Conservation (phyloP, 2,797 vertebrate genomes). For the Amblyopsis hoosieri region DNA sequence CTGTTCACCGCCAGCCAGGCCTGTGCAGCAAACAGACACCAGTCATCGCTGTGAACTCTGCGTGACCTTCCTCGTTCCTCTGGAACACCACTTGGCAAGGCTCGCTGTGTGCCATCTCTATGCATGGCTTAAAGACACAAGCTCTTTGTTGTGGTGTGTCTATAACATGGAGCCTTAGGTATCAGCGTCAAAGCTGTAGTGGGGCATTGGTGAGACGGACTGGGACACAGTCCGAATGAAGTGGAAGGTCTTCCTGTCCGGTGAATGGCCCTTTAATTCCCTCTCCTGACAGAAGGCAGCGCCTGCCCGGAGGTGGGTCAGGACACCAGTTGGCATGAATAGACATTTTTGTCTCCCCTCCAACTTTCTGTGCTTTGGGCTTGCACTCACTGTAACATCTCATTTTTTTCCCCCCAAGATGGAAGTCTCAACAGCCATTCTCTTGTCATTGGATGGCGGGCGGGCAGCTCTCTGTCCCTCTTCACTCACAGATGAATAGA, state of each 20-base stretch:
- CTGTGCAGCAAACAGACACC: constrained; percentile 68
- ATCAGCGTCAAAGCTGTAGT: no score
- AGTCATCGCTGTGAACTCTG: constrained; percentile 90
- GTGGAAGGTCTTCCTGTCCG: constrained; percentile 52
- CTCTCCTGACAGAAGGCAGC: constrained; percentile 72
- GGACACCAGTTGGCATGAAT: constrained; percentile 77
- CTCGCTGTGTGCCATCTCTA: constrained; percentile 74
- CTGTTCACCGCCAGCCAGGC: constrained; percentile 35
- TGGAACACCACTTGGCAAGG: constrained; percentile 70
- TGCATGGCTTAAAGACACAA: constrained; percentile 71
- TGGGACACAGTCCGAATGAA: constrained; percentile 30
- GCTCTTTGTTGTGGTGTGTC: not conserved
- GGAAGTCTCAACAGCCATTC: constrained; percentile 72
- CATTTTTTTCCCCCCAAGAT: constrained; percentile 58
- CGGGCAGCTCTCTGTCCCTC: constrained; percentile 63
- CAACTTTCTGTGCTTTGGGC: constrained; percentile 71
- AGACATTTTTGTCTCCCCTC: constrained; percentile 78
- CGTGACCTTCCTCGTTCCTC: constrained; percentile 82
- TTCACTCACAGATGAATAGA: constrained; percentile 69
- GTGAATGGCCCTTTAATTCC: constrained; percentile 75
- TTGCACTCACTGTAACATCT: constrained; percentile 72
- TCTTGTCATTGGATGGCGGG: constrained; percentile 70
- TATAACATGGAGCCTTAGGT: no score
- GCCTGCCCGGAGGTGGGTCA: constrained; percentile 77
- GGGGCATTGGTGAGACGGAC: constrained; percentile 5